Percentiles rank a stretch among this genome's conserved stretches.
Evolutionary conservation across 2,888 invertebrate genomes (phyloP).

Genomic region (Scelioninae gen. 2): DNA sequence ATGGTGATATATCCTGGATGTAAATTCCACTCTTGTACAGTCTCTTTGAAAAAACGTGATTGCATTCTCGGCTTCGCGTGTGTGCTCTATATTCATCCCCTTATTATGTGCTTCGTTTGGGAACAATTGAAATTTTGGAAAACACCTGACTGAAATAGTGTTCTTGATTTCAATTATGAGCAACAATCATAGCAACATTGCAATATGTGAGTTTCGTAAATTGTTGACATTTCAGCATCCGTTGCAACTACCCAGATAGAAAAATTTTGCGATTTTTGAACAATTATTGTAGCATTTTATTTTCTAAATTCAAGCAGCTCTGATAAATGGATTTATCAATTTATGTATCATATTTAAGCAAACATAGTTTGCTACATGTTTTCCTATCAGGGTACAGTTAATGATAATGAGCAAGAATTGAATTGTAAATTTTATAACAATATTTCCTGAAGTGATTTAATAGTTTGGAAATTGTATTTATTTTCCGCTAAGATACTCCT

Average conservation of each 20-base stretch:
- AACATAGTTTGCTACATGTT: too few relatives aligned
- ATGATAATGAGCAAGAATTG: background rate
- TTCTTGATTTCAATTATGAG: conserved; percentile 13
- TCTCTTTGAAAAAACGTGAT: conserved; percentile 42
- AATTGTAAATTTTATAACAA: background rate
- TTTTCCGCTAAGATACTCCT: background rate
- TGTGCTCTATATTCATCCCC: conserved; percentile 29
- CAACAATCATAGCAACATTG: conserved; percentile 26
- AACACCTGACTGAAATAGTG: conserved; percentile 12
- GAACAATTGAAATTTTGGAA: conserved; percentile 23
- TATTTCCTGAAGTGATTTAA: background rate
- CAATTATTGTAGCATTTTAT: too few relatives aligned
- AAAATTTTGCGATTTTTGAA: too few relatives aligned
- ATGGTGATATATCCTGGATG: conserved; percentile 38
- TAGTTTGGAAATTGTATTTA: conserved; percentile 12
- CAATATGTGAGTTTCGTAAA: conserved; percentile 19
- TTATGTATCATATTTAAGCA: too few relatives aligned
- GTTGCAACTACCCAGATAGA: background rate
- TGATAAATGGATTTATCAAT: too few relatives aligned
- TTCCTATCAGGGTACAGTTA: too few relatives aligned
- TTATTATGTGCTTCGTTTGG: conserved; percentile 47
- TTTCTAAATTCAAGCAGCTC: too few relatives aligned
- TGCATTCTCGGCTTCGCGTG: conserved; percentile 37
- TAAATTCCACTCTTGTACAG: conserved; percentile 7
- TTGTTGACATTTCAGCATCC: conserved; percentile 16